Evolutionary conservation across 2,888 invertebrate species (phyloP), one percentile per base, ranked within the genome.

Genomic region (Smittia aterrima): DNA sequence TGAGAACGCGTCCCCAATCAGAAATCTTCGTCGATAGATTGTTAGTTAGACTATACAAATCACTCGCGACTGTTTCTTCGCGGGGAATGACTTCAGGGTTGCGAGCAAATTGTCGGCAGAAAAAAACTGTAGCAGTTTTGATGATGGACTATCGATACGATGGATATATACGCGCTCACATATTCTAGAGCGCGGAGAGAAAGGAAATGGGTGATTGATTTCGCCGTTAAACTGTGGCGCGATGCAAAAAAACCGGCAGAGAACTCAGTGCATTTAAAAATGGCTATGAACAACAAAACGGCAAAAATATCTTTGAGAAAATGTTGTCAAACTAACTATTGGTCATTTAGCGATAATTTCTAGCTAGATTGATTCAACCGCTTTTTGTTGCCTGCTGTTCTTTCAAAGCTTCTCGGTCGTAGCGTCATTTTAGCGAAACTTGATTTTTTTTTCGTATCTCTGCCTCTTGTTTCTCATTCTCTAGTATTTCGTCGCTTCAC

Each of bases 121-220:
- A 58, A 13, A 47, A 58, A 18, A 58, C 58, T 67, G 41, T 20
- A 16, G 67, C 22, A 41, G 38, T 32, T 67, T 67, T 67, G 40
- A 38, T 67, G 40, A 67, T 20, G 38, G 67, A 67, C 67, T 67
- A 67, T 38, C 40, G 40, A 41, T 32, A n/a, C n/a, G n/a, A n/a
- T n/a, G n/a, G n/a, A n/a, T n/a, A n/a, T n/a, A 32, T 54, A 53
- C 27, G 66, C 22, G 25, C 22, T 7, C 22, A 58, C 58, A 20
- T n/a, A 58, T 22, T 58, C 58, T 18, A 58, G 58, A 58, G 58
- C 47, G 7, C 58, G 18, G 4, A 58, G 11, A 9, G 72, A 62
- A 22, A 72, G 62, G 72, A 72, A 72, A 62, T 72, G 72, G 40
- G 38, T 72, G 72, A 72, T 72, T 72, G 72, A 72, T 72, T 72